Evolutionary conservation across 2,797 vertebrate genomes (phyloP), one percentile per base, ranked within the genome.

Genomic region (Macroramphosus scolopax): DNA sequence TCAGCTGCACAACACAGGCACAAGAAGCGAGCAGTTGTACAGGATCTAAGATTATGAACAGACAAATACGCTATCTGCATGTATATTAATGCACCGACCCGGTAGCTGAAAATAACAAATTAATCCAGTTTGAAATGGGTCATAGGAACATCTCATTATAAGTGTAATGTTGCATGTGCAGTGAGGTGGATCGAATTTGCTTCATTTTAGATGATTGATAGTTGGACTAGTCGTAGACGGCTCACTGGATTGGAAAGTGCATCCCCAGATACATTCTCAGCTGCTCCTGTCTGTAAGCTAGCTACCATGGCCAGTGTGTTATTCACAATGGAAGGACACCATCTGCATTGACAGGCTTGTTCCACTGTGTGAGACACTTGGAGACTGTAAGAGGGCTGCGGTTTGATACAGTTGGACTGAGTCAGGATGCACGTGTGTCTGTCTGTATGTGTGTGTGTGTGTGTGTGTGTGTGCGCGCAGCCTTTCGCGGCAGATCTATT

Each of bases 331-430:
- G 72, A 82, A 70, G 4, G 3, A 24, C 55, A 63, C 44, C 81
- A 80, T 80, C 78, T 72, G 68, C 72, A 62, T 22, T 77, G 78
- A 86, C 82, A 42, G 62, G 37, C 63, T 84, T 84, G 72, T 84
- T 86, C 84, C 86, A 85, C 74, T 78, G 75, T 63, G 31, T 33
- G 60, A 59, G 44, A 75, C 45, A 59, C 65, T 78, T 66, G 58
- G 38, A 56, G 55, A 55, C 44, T 20, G 56, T 41, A 7, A 57
- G 77, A 65, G 72, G 60, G 55, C 63, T 72, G 82, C 7, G 70
- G 76, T 79, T 74, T 72, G 65, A 63, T 72, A 67, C 69, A 77
- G 62, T 72, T 72, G 59, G 65, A 71, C 49, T 59, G 53, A 68
- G 34, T 75, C 58, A 45, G 26, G 5, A 6, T 56, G 31, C 31